Evolutionary conservation across 2,888 invertebrate species (phyloP), one percentile per base, ranked within the genome.

Genomic region (Nomada fabriciana): DNA sequence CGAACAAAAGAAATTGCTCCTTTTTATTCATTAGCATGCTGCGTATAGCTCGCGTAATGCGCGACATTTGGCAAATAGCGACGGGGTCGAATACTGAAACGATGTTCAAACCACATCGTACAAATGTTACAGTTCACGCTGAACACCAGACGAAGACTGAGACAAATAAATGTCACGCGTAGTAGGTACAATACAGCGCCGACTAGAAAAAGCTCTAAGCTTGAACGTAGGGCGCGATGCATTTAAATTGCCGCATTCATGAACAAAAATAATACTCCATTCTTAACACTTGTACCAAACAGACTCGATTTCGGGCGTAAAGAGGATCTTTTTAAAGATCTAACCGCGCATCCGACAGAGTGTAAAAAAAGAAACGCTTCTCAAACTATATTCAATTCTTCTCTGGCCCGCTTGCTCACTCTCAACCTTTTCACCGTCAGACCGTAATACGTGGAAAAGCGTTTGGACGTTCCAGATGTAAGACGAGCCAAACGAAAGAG

Each of bases 301-400:
- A 18, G 55, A 72, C 50, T 52, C 53, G 61, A 63, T 65, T 76
- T 64, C 77, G 75, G 78, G 82, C 83, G 82, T 72, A 77, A 69
- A 74, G 18, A 70, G 29, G 61, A 47, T 71, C 53, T 64, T 13
- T 61, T 18, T 50, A 42, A 53, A 4, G 50, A 43, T 18, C 57
- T 55, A 55, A n/a, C 11, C 29, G 2, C 47, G 23, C 50, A 18
- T 25, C 36, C 7, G 36, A 36, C 36, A 36, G 36, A 36, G 36
- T 36, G 7, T 7, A 36, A 36, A 36, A 53, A 18, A 55, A 63
- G 50, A 47, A 73, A 82, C 77, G 76, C 67, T 80, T 80, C 76
- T 61, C 50, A 74, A 82, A 80, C 76, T 84, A 76, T 76, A 75
- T 70, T 78, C 60, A 78, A 72, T 84, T 85, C 78, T 79, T 76